phyloP scores from a whole-genome alignment of 2,797 vertebrate species.

The Chrysocyon brachyurus region DNA sequence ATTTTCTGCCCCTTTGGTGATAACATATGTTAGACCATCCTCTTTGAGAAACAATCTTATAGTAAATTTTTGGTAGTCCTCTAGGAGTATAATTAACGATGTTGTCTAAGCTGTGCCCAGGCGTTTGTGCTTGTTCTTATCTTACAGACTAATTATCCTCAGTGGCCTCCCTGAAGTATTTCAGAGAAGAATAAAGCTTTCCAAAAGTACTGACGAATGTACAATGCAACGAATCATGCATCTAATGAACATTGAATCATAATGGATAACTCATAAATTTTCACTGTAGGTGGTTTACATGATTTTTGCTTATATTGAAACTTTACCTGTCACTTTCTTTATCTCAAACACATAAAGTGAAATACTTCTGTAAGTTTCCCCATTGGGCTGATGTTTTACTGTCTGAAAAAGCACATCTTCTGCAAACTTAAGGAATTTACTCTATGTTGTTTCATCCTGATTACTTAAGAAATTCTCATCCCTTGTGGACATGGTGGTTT shows the following conservation, averaged over 20 bases:
- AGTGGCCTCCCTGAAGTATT: neutral
- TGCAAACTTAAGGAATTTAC: neutral
- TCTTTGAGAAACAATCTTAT: neutral
- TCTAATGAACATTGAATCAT: neutral
- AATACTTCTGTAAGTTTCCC: neutral
- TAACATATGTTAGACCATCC: neutral
- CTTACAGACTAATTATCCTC: neutral
- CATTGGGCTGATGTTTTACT: neutral
- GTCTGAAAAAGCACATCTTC: neutral
- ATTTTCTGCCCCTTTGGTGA: neutral
- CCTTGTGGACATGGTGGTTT: neutral
- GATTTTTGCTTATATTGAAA: neutral
- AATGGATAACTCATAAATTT: neutral
- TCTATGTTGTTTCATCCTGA: neutral
- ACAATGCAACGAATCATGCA: neutral
- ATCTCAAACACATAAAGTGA: neutral
- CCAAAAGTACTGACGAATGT: neutral
- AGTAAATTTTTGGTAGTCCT: conserved; percentile 48
- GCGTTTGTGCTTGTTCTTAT: neutral
- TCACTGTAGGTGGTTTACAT: neutral
- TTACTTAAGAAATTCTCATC: conserved; percentile 4
- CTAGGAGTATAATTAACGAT: neutral
- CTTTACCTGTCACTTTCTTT: neutral
- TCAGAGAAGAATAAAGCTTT: conserved; percentile 18
- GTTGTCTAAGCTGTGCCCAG: neutral